Conservation (phyloP, 1,140 invertebrate species). For the Trichonephila clavipes region DNA sequence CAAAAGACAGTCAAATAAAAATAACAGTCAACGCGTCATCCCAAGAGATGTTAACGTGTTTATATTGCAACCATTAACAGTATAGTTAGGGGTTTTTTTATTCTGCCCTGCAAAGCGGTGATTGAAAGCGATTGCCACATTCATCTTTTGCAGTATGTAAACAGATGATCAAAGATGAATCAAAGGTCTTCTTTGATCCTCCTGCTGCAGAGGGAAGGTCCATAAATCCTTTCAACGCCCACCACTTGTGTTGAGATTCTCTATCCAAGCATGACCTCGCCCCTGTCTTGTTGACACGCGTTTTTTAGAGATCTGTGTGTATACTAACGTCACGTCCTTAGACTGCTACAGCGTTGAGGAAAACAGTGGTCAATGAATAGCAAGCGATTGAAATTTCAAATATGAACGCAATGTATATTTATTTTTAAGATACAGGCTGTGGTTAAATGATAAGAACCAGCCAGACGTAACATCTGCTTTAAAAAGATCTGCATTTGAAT, state of each 20-base stretch:
- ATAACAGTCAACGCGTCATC: not conserved
- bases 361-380: not conserved
- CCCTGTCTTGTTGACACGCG: not conserved
- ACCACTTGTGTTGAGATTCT: constrained; percentile 22
- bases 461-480: too few species aligned
- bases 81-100: not conserved
- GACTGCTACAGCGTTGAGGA: not conserved
- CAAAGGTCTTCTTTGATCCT: constrained; percentile 50
- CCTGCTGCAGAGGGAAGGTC: not conserved
- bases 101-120: not conserved
- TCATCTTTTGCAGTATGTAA: not conserved
- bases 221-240: constrained; percentile 65
- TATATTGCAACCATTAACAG: constrained; percentile 2
- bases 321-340: not conserved
- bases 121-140: constrained; percentile 32
- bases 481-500: too few species aligned
- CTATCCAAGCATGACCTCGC: constrained; percentile 39
- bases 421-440: too few species aligned
- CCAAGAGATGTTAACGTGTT: not conserved
- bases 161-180: not conserved
- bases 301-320: not conserved
- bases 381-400: too few species aligned
- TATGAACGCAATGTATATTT: too few species aligned
- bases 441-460: too few species aligned
- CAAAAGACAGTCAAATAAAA: not conserved